A percentile compares a stretch with the other conserved stretches of the same genome.
Evolutionary conservation across 2,113 vertebrate genomes (phyloP).

Genomic region (Lontra canadensis): DNA sequence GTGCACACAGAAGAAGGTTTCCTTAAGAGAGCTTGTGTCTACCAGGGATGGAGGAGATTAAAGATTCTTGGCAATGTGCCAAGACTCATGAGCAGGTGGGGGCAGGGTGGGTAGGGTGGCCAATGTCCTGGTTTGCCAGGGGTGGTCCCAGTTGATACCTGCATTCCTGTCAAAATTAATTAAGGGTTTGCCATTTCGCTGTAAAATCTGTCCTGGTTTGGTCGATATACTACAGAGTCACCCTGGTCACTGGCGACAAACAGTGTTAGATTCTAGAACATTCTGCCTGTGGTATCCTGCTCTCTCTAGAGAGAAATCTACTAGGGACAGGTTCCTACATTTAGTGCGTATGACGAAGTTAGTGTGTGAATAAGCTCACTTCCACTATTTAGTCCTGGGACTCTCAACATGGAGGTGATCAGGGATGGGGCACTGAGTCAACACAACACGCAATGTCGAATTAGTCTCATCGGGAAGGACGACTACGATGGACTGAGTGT

Average conservation of each 20-base stretch:
- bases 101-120: accelerated
- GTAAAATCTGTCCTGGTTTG: background rate
- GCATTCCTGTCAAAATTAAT: background rate
- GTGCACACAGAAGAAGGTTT: background rate
- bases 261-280: background rate
- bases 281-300: too few relatives aligned
- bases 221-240: background rate
- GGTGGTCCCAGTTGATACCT: background rate
- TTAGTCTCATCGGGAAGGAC: too few relatives aligned
- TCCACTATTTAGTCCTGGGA: background rate
- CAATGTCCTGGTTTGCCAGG: background rate
- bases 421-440: background rate
- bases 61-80: background rate
- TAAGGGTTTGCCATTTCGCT: background rate
- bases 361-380: too few relatives aligned
- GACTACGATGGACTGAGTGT: background rate
- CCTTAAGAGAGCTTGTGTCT: background rate
- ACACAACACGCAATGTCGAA: background rate
- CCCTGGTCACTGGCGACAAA: background rate
- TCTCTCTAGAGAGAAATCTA: background rate
- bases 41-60: background rate
- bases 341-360: background rate
- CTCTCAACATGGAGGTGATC: background rate
- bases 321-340: background rate
- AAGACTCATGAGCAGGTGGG: background rate